A percentile compares a stretch with the other conserved stretches of the same genome.
Evolutionary conservation across 2,797 vertebrate genomes (phyloP).

Genomic region (Vireo griseus): DNA sequence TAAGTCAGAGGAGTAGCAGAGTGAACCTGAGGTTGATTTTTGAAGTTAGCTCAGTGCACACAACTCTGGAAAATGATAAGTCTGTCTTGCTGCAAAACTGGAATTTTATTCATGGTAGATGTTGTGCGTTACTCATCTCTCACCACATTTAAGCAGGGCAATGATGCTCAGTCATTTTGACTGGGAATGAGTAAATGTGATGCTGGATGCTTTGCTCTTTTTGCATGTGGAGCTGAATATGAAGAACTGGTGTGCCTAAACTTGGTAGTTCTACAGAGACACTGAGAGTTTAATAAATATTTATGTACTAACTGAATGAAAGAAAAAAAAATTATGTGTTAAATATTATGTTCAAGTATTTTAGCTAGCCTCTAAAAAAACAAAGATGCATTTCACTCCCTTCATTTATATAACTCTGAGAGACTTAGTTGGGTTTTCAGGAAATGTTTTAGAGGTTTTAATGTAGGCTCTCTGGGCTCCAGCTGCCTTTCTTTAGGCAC

Average conservation of each 20-base stretch:
- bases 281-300: not conserved
- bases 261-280: not conserved
- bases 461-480: not conserved
- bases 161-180: not conserved
- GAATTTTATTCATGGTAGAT: not conserved
- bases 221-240: not conserved
- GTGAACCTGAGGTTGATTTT: not conserved
- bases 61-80: not conserved
- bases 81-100: not conserved
- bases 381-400: not conserved
- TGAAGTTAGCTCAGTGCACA: not conserved
- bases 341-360: not conserved
- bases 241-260: not conserved
- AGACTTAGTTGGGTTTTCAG: not conserved
- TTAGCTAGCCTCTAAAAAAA: not conserved
- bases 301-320: not conserved
- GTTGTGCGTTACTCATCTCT: not conserved
- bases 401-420: not conserved
- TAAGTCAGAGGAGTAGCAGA: not conserved
- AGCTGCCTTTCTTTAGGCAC: not conserved
- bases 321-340: not conserved
- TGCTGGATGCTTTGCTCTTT: not conserved
- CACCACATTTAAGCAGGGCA: not conserved
- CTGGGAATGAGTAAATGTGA: not conserved
- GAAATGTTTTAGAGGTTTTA: not conserved